These are phyloP conservation scores for Girardia tigrina DNA, from an alignment of 2,888 invertebrate genomes.

Conservation along the genomic window DNA sequence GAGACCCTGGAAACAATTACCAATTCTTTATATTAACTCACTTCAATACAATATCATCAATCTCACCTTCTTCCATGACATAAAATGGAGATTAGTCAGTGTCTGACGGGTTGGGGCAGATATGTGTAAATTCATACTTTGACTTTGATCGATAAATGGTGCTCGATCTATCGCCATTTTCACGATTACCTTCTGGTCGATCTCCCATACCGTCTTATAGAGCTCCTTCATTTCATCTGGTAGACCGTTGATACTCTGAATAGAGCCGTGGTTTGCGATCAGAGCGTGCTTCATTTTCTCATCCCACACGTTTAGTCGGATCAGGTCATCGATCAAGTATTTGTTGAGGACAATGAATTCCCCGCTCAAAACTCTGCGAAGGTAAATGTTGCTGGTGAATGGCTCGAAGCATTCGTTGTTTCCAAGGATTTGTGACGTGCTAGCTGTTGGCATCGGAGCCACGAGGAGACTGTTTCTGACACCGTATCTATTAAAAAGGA, in stretches of 20 bases:
- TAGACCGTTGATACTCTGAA: conserved; percentile 65
- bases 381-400: conserved; percentile 91
- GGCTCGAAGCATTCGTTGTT: conserved; percentile 97
- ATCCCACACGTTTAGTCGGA: conserved; percentile 77
- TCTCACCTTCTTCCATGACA: conserved; percentile 79
- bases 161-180: conserved; percentile 95
- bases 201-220: conserved; percentile 94
- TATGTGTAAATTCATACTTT: conserved; percentile 90
- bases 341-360: conserved; percentile 88
- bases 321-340: conserved; percentile 78
- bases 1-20: conserved; percentile 62
- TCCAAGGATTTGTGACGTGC: conserved; percentile 93
- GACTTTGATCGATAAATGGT: conserved; percentile 94
- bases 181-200: conserved; percentile 75
- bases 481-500: conserved; percentile 57
- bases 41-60: no score
- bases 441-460: conserved; percentile 97
- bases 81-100: conserved; percentile 92
- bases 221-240: conserved; percentile 70
- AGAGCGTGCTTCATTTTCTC: conserved; percentile 86
- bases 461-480: conserved; percentile 77
- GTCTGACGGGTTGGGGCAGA: conserved; percentile 82
- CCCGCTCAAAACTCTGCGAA: conserved; percentile 77
- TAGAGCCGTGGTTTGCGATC: conserved; percentile 76
- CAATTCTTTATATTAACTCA: no score